Conservation (phyloP, 1,140 invertebrate species). For the Drosophila aff. region DNA sequence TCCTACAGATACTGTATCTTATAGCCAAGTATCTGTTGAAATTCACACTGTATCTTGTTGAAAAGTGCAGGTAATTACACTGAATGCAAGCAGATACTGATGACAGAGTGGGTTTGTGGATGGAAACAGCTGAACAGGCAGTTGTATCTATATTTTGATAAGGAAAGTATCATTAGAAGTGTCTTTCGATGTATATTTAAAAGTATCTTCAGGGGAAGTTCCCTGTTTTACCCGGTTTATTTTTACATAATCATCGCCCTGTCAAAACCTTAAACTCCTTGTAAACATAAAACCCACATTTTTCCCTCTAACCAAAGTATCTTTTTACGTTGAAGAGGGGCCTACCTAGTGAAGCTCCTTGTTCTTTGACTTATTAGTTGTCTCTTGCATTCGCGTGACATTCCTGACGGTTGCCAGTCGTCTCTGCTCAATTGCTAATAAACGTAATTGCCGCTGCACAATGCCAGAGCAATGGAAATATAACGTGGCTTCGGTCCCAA, state of each 20-base stretch:
- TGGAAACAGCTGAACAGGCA: not conserved
- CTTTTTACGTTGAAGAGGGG: not conserved
- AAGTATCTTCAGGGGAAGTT: not conserved
- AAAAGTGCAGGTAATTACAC: not conserved
- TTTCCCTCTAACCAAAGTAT: not conserved
- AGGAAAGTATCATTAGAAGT: not conserved
- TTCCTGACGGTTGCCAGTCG: slow-evolving; percentile 13
- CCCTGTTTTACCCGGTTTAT: not conserved
- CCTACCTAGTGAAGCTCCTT: not conserved
- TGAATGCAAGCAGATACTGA: not conserved
- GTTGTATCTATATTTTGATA: not conserved
- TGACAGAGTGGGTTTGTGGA: no score
- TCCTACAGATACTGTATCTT: not conserved
- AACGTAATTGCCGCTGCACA: slow-evolving; percentile 53
- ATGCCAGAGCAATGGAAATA: slow-evolving; percentile 22
- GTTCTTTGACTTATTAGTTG: slow-evolving; percentile 9
- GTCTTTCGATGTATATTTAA: not conserved
- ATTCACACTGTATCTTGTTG: not conserved
- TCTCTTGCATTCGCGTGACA: slow-evolving; percentile 5
- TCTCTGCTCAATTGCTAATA: slow-evolving; percentile 30
- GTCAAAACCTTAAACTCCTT: no score
- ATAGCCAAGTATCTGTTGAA: not conserved
- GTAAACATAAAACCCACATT: not conserved
- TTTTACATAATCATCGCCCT: not conserved
- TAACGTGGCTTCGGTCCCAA: not conserved